Conservation (phyloP, 2,113 vertebrate genomes). For the Athene noctua region DNA sequence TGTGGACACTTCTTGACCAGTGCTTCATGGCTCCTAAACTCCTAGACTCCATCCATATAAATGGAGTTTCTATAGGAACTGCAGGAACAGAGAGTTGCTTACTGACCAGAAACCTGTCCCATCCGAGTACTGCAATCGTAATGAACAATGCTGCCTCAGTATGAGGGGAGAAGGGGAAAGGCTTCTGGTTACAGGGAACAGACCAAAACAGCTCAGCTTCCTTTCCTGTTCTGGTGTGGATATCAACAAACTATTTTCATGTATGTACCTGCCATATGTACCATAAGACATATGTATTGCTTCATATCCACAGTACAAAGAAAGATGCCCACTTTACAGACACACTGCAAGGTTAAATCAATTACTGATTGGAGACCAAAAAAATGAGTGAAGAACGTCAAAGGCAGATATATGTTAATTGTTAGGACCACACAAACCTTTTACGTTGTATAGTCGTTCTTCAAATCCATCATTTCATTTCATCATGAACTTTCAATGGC, state of each 20-base stretch:
- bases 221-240: background rate
- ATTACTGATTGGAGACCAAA: background rate
- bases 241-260: background rate
- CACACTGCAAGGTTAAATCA: background rate
- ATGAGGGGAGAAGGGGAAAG: background rate
- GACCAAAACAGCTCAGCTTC: background rate
- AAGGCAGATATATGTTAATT: background rate
- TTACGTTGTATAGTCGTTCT: background rate
- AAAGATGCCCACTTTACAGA: background rate
- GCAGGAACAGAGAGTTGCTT: background rate
- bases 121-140: background rate
- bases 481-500: background rate
- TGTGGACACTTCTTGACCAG: background rate
- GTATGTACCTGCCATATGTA: background rate
- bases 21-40: background rate
- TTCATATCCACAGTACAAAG: background rate
- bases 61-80: background rate
- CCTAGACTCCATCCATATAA: background rate
- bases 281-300: background rate
- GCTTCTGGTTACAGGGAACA: background rate
- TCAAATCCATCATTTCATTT: background rate
- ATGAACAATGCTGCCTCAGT: background rate
- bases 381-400: background rate
- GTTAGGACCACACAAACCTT: background rate
- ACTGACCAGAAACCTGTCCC: background rate